Conservation (phyloP, 2,113 vertebrate genomes). For the Pampusana beccarii region DNA sequence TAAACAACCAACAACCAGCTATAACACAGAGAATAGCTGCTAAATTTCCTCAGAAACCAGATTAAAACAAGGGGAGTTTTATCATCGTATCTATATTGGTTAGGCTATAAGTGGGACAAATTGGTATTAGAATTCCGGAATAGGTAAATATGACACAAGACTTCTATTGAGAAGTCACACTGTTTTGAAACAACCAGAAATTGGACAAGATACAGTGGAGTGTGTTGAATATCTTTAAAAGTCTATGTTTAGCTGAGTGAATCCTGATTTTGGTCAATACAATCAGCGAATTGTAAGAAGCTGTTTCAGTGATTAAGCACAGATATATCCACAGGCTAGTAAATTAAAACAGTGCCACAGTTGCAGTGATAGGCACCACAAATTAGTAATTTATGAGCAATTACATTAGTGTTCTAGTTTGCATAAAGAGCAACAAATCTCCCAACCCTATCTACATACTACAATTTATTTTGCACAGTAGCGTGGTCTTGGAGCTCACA, state of each 20-base stretch:
- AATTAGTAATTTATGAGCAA: neutral
- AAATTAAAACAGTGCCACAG: neutral
- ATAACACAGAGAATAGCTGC: neutral
- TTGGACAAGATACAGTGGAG: neutral
- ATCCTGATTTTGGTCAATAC: neutral
- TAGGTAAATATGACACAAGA: neutral
- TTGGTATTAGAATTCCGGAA: neutral
- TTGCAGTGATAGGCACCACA: neutral
- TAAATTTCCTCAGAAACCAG: neutral
- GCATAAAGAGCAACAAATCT: neutral
- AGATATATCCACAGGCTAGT: neutral
- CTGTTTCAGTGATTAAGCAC: neutral
- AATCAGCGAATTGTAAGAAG: neutral
- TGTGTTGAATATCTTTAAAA: neutral
- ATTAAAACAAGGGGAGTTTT: neutral
- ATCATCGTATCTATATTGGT: fast-evolving
- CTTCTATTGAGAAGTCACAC: neutral
- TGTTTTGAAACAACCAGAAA: neutral
- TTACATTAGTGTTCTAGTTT: neutral
- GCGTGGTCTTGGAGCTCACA: neutral
- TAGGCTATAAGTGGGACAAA: neutral
- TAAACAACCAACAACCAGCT: neutral
- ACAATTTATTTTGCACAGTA: neutral
- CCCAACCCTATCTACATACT: neutral
- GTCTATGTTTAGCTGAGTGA: neutral